Evolutionary conservation across 2,113 vertebrate species (phyloP).

Genomic region (Perccottus glenii): DNA sequence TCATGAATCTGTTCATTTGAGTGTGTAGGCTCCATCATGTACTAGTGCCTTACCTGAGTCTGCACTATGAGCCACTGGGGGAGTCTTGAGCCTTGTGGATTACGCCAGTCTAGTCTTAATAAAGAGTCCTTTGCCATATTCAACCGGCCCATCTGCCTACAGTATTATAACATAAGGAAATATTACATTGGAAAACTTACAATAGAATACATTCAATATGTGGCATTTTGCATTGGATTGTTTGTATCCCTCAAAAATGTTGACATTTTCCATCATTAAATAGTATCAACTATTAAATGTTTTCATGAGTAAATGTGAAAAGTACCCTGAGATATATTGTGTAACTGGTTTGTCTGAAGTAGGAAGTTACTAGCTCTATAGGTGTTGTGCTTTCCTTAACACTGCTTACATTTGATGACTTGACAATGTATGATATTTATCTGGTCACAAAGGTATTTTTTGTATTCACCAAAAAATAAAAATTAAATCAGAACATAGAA

Average conservation of each 20-base stretch:
- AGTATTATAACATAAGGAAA: constrained; percentile 32
- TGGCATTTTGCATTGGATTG: constrained; percentile 66
- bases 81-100: constrained; percentile 58
- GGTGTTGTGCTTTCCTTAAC: constrained; percentile 79
- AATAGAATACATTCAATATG: constrained; percentile 75
- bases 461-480: constrained; percentile 83
- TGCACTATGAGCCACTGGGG: constrained; percentile 63
- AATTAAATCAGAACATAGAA: constrained; percentile 61
- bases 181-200: constrained; percentile 46
- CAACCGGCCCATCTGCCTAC: constrained; percentile 59
- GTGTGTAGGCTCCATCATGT: constrained; percentile 74
- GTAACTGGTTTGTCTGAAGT: constrained; percentile 65
- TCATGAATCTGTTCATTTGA: constrained; percentile 41
- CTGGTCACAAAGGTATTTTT: constrained; percentile 87
- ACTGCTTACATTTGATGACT: constrained; percentile 74
- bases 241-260: constrained; percentile 44
- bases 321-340: constrained; percentile 77
- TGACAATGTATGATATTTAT: constrained; percentile 81
- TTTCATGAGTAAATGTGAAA: constrained; percentile 77
- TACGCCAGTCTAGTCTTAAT: constrained; percentile 60
- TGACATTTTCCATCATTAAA: constrained; percentile 56
- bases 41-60: constrained; percentile 83
- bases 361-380: constrained; percentile 69
- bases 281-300: constrained; percentile 69
- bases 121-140: constrained; percentile 64